These are phyloP conservation scores for Cotesia congregata DNA, from an alignment of 2,888 invertebrate species.

Conservation along the genomic window DNA sequence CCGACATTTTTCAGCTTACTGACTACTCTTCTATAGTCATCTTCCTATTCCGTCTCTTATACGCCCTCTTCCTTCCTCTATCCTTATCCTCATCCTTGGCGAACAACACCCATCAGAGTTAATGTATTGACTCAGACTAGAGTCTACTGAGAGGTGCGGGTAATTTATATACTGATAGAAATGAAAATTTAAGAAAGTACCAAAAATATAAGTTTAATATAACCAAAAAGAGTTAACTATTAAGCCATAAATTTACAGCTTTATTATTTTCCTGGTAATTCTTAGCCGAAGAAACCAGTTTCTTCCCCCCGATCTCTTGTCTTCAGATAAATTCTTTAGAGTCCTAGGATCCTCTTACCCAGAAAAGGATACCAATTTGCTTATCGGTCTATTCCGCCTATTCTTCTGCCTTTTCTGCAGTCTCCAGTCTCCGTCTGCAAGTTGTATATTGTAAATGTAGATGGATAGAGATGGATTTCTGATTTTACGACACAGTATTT, in stretches of 20 bases:
- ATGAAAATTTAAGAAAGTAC: neutral
- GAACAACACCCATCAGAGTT: neutral
- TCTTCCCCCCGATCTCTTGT: neutral
- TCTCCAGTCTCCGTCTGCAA: neutral
- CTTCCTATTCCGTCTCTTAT: conserved; percentile 18
- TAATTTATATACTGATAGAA: neutral
- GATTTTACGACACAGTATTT: neutral
- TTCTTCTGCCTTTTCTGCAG: neutral
- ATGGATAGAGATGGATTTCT: neutral
- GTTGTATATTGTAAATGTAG: too few species aligned
- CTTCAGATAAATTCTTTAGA: neutral
- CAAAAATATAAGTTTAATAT: neutral
- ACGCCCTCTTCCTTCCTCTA: neutral
- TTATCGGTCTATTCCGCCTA: neutral
- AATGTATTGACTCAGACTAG: neutral
- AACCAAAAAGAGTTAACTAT: neutral
- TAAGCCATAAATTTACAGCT: neutral
- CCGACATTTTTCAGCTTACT: neutral
- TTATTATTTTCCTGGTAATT: neutral
- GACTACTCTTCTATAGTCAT: conserved; percentile 4
- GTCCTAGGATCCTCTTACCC: conserved; percentile 2
- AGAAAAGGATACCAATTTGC: conserved; percentile 39
- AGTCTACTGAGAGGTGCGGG: neutral
- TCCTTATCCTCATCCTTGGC: conserved; percentile 12
- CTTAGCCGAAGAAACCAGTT: neutral